phyloP scores from a whole-genome alignment of 2,797 vertebrate genomes.

The Prionace glauca region DNA sequence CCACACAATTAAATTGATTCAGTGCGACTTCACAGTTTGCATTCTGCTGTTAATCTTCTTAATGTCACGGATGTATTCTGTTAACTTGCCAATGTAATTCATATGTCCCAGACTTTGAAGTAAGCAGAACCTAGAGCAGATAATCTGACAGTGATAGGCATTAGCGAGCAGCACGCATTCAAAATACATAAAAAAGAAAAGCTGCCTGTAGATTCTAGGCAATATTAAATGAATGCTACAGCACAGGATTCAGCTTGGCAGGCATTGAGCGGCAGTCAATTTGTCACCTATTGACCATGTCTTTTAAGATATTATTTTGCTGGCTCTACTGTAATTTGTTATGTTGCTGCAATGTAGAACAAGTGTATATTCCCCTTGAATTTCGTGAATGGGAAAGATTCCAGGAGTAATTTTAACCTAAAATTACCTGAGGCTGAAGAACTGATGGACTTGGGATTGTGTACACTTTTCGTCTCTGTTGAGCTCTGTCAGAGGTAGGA shows the following conservation, averaged over 20 bases:
- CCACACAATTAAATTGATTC: slow-evolving; percentile 38
- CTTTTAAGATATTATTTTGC: slow-evolving; percentile 21
- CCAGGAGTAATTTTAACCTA: not conserved
- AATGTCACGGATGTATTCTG: slow-evolving; percentile 37
- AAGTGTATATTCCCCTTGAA: slow-evolving; percentile 4
- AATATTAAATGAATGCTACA: slow-evolving; percentile 37
- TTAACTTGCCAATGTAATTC: slow-evolving; percentile 38
- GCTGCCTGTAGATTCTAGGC: slow-evolving; percentile 30
- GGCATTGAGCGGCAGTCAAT: slow-evolving; percentile 22
- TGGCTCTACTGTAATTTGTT: slow-evolving; percentile 18
- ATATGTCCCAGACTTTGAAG: slow-evolving; percentile 37
- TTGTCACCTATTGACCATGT: slow-evolving; percentile 34
- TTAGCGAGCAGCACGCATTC: slow-evolving; percentile 30
- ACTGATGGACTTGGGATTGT: not conserved
- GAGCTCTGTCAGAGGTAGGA: not conserved
- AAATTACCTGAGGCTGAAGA: not conserved
- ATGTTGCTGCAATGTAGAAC: not conserved
- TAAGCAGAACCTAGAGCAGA: slow-evolving; percentile 34
- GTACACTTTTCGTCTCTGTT: too few species aligned
- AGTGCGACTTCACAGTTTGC: slow-evolving; percentile 32
- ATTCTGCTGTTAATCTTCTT: slow-evolving; percentile 38
- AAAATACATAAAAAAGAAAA: slow-evolving; percentile 38
- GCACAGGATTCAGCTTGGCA: slow-evolving; percentile 18
- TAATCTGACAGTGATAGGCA: slow-evolving; percentile 38
- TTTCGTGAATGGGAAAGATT: not conserved